A percentile compares a stretch with the other conserved stretches of the same genome.
These are phyloP conservation scores for Melitaea cinxia DNA, from an alignment of 1,140 invertebrate species.

Conservation along the genomic window DNA sequence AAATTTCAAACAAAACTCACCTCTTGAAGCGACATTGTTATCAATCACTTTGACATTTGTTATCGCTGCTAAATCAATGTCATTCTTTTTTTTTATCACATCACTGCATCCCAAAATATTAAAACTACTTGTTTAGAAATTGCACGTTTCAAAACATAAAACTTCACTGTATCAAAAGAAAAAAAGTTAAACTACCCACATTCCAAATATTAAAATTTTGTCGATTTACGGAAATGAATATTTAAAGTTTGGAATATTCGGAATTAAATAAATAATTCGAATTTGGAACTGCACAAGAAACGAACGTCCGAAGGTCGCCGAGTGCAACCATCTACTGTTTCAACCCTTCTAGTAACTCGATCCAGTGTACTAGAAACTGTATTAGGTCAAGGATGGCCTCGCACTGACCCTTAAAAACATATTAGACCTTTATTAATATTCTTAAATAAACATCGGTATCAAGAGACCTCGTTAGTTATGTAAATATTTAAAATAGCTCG, in stretches of 20 bases:
- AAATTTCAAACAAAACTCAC: slow-evolving; percentile 48
- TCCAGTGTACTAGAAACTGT: slow-evolving; percentile 17
- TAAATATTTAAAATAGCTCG: slow-evolving; percentile 7
- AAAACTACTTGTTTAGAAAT: neutral
- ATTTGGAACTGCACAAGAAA: slow-evolving; percentile 35
- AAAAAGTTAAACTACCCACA: slow-evolving; percentile 14
- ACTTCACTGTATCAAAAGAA: neutral
- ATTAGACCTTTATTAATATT: neutral
- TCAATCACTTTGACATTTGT: slow-evolving; percentile 49
- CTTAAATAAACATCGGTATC: slow-evolving; percentile 6
- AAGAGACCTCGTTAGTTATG: neutral
- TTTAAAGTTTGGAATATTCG: slow-evolving; percentile 43
- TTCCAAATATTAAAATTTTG: neutral
- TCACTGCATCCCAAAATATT: slow-evolving; percentile 13
- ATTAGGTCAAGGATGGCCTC: slow-evolving; percentile 15
- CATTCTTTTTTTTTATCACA: neutral
- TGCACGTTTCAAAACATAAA: neutral
- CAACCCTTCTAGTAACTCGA: slow-evolving; percentile 32
- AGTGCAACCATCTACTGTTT: slow-evolving; percentile 26
- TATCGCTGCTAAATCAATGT: slow-evolving; percentile 50
- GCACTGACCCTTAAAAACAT: neutral
- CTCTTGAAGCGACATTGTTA: slow-evolving; percentile 71
- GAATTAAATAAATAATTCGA: neutral
- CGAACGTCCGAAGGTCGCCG: slow-evolving; percentile 53
- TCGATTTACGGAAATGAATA: slow-evolving; percentile 51